Evolutionary conservation across 2,113 vertebrate species (phyloP).

Genomic region (Progne subis): DNA sequence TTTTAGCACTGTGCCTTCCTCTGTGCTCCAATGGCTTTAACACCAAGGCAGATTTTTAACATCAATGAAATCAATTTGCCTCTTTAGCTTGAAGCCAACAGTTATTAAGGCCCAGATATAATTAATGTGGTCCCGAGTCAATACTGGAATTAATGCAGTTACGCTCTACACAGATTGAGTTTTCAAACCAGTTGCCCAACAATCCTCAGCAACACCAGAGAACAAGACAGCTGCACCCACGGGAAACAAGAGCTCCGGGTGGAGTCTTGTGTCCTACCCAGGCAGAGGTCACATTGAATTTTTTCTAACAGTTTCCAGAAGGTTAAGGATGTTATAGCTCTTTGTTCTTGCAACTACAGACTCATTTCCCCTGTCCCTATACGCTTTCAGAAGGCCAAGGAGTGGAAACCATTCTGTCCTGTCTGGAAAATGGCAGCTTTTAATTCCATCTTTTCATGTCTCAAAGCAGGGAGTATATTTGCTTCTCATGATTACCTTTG

Average conservation of each 20-base stretch:
- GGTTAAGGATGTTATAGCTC: neutral
- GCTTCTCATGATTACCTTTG: neutral
- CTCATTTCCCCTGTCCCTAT: neutral
- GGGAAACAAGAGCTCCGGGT: neutral
- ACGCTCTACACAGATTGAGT: neutral
- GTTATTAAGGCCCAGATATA: neutral
- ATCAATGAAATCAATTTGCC: neutral
- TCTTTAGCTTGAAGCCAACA: neutral
- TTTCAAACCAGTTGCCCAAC: neutral
- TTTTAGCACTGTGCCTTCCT: neutral
- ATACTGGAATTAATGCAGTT: neutral
- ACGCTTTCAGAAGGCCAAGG: neutral
- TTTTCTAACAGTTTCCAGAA: neutral
- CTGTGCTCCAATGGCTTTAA: accelerated
- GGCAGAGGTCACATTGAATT: neutral
- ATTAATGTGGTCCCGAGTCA: neutral
- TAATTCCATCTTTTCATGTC: neutral
- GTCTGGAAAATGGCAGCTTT: neutral
- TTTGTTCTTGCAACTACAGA: neutral
- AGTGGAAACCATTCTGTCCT: neutral
- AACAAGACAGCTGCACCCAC: neutral
- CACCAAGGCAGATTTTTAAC: neutral
- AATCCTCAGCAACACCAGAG: neutral
- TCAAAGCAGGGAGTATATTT: neutral
- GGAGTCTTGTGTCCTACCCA: neutral